A percentile compares a stretch with the other conserved stretches of the same genome.
These are phyloP conservation scores for Luehdorfia chinensis DNA, from an alignment of 1,140 invertebrate species.

Conservation along the genomic window DNA sequence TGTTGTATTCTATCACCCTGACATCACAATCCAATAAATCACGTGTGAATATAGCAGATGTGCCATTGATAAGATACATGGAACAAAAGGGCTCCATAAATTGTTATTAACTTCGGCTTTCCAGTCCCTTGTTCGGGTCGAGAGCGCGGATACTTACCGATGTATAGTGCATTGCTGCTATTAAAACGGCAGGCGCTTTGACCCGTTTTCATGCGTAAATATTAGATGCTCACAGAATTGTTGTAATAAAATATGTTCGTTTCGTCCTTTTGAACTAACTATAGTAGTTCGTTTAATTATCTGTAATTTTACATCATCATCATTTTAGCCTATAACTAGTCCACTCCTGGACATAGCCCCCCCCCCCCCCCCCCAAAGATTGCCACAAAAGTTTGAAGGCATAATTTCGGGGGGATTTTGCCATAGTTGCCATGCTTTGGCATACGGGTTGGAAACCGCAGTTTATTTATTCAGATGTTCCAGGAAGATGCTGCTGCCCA, in stretches of 20 bases:
- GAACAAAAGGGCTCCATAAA: slow-evolving; percentile 72
- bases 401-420: too few relatives aligned
- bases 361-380: too few relatives aligned
- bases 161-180: slow-evolving; percentile 25
- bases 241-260: background rate
- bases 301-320: too few relatives aligned
- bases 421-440: too few relatives aligned
- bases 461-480: too few relatives aligned
- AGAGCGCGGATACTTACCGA: slow-evolving; percentile 39
- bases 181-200: slow-evolving; percentile 22
- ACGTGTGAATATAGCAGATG: slow-evolving; percentile 62
- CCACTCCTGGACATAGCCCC: too few relatives aligned
- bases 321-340: too few relatives aligned
- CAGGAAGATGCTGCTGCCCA: too few relatives aligned
- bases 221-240: background rate
- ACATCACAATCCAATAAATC: slow-evolving; percentile 59
- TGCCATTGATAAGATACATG: slow-evolving; percentile 58
- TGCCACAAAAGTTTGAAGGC: too few relatives aligned
- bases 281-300: too few relatives aligned
- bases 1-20: slow-evolving; percentile 33
- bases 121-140: slow-evolving; percentile 43
- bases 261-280: slow-evolving; percentile 4
- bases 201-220: slow-evolving; percentile 4
- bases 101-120: slow-evolving; percentile 66
- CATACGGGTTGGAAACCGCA: too few relatives aligned